Conservation (phyloP, 2,888 invertebrate genomes). For the Parnassius apollo region DNA sequence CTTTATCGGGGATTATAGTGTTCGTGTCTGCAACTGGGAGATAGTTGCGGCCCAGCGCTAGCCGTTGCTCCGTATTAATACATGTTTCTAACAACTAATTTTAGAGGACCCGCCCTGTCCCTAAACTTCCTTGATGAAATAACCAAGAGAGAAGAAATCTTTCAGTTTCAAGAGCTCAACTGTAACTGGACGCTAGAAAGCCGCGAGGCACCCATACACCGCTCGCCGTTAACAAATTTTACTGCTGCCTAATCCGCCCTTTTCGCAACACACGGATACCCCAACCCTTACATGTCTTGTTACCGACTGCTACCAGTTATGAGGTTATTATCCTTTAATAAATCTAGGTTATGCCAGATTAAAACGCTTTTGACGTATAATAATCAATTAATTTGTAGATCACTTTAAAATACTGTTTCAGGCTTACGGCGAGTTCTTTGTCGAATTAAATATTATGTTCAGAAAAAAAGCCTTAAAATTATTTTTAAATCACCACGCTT, state of each 20-base stretch:
- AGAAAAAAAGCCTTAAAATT: too few relatives aligned
- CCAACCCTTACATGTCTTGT: slow-evolving; percentile 67
- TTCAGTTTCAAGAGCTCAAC: slow-evolving; percentile 36
- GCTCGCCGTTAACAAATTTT: slow-evolving; percentile 77
- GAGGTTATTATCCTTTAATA: slow-evolving; percentile 72
- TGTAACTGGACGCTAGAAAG: slow-evolving; percentile 44
- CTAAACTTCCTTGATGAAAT: background rate
- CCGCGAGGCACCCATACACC: slow-evolving; percentile 68
- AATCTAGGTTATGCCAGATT: slow-evolving; percentile 69
- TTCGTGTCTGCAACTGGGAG: slow-evolving; percentile 75
- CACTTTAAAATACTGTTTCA: slow-evolving; percentile 25
- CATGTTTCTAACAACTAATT: slow-evolving; percentile 46
- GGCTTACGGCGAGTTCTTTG: slow-evolving; percentile 7
- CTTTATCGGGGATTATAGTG: slow-evolving; percentile 82
- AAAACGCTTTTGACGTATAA: slow-evolving; percentile 49
- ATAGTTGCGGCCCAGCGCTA: slow-evolving; percentile 68
- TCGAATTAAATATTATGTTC: background rate
- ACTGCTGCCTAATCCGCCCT: slow-evolving; percentile 75
- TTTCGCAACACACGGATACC: slow-evolving; percentile 51
- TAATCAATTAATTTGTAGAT: slow-evolving; percentile 60
- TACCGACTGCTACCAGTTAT: slow-evolving; percentile 59
- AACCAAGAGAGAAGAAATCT: background rate
- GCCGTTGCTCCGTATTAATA: slow-evolving; percentile 60
- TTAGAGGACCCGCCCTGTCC: slow-evolving; percentile 38
- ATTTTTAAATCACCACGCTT: too few relatives aligned